Evolutionary conservation across 2,888 invertebrate genomes (phyloP).

Genomic region (Drosophila eohydei): DNA sequence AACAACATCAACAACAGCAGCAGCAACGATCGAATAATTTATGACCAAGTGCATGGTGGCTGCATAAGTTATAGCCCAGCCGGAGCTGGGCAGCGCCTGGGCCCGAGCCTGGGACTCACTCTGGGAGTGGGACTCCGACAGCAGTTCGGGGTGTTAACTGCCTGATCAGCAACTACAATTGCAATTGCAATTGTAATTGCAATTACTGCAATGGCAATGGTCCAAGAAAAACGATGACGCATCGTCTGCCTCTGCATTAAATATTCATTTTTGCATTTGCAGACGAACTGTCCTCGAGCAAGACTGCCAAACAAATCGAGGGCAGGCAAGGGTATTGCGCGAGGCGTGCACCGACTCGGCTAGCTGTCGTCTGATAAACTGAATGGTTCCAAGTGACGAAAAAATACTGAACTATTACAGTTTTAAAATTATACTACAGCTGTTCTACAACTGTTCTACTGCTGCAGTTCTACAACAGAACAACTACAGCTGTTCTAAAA

Average conservation of each 20-base stretch:
- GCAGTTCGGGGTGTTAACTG: constrained; percentile 61
- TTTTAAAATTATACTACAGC: background rate
- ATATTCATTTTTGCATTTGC: constrained; percentile 62
- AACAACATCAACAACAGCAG: background rate
- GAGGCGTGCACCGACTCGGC: background rate
- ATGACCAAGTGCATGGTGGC: constrained; percentile 79
- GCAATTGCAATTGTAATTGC: constrained; percentile 44
- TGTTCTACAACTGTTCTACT: background rate
- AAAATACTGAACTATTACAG: background rate
- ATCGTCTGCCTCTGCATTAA: constrained; percentile 76
- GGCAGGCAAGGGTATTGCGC: background rate
- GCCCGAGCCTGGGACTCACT: constrained; percentile 5
- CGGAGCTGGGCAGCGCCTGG: constrained; percentile 26
- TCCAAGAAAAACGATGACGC: constrained; percentile 67
- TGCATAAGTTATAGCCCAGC: constrained; percentile 70
- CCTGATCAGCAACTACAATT: constrained; percentile 67
- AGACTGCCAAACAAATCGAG: constrained; percentile 28
- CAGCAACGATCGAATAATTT: constrained; percentile 70
- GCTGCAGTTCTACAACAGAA: too few species aligned
- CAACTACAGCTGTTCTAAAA: background rate
- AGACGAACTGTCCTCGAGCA: constrained; percentile 66
- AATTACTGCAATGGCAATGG: constrained; percentile 44
- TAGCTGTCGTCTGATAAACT: too few species aligned
- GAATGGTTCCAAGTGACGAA: background rate
- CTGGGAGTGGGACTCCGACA: constrained; percentile 12